Percentiles rank a stretch among this genome's conserved stretches.
phyloP scores from a whole-genome alignment of 2,888 invertebrate genomes.

The Eupsilia transversa region DNA sequence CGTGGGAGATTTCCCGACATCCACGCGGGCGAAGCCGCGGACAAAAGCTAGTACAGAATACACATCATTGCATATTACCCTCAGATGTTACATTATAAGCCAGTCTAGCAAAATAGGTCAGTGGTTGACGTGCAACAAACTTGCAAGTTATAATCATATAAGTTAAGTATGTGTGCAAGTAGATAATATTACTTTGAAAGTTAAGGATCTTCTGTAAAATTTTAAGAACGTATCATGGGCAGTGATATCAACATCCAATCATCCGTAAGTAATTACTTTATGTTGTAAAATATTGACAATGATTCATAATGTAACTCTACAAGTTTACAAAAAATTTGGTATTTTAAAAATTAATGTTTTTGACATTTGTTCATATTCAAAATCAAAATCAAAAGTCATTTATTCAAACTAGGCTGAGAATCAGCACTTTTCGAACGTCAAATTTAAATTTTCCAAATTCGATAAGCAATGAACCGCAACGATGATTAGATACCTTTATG shows the following conservation, averaged over 20 bases:
- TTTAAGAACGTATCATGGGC: no score
- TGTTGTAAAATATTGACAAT: neutral
- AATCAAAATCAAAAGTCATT: no score
- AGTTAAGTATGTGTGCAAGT: neutral
- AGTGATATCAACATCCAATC: neutral
- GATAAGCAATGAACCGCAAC: neutral
- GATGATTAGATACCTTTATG: no score
- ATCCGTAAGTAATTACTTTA: neutral
- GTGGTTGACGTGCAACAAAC: constrained; percentile 14
- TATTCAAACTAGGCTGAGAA: no score
- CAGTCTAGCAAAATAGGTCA: constrained; percentile 44
- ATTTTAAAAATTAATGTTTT: no score
- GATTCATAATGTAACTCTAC: neutral
- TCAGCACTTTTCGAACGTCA: no score
- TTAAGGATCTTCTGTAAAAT: neutral
- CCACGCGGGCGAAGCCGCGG: neutral
- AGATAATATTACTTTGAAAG: constrained; percentile 1
- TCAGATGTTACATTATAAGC: constrained; percentile 34
- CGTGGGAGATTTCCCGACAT: neutral
- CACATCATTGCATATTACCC: constrained; percentile 7
- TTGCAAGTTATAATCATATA: constrained; percentile 20
- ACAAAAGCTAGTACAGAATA: neutral
- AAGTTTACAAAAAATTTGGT: neutral
- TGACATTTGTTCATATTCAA: neutral
- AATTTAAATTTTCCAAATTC: no score